Evolutionary conservation across 1,140 invertebrate species (phyloP).

Genomic region (Brevipalpus yothersi): DNA sequence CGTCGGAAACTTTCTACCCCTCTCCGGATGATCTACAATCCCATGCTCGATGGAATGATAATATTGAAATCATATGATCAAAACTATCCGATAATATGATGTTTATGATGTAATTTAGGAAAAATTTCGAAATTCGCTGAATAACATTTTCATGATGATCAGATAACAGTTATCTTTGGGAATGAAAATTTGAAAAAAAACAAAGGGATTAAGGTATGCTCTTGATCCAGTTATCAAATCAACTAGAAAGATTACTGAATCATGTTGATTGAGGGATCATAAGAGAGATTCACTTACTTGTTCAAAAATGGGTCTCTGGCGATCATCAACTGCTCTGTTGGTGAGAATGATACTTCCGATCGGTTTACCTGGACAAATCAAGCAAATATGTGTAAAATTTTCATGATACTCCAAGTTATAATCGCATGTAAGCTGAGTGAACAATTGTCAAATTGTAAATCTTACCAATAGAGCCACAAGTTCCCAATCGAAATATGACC

Average conservation of each 20-base stretch:
- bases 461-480: conserved; percentile 64
- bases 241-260: conserved; percentile 27
- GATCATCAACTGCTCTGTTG: neutral
- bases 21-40: too few species aligned
- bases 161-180: too few species aligned
- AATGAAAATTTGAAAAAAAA: too few species aligned
- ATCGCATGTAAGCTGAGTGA: neutral
- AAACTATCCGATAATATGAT: too few species aligned
- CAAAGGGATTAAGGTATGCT: too few species aligned
- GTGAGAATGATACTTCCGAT: conserved; percentile 67
- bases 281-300: neutral
- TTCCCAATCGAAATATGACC: conserved; percentile 71
- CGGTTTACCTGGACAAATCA: conserved; percentile 26
- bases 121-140: too few species aligned
- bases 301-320: neutral
- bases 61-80: too few species aligned
- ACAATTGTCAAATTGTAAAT: neutral
- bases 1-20: too few species aligned
- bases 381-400: neutral
- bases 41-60: too few species aligned
- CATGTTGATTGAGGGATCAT: neutral
- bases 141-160: too few species aligned
- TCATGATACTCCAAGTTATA: neutral
- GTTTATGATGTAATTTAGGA: too few species aligned
- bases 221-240: conserved; percentile 22